Base-by-base conservation (phyloP, 2,113 vertebrate genomes). In the Takifugu bimaculatus region DNA sequence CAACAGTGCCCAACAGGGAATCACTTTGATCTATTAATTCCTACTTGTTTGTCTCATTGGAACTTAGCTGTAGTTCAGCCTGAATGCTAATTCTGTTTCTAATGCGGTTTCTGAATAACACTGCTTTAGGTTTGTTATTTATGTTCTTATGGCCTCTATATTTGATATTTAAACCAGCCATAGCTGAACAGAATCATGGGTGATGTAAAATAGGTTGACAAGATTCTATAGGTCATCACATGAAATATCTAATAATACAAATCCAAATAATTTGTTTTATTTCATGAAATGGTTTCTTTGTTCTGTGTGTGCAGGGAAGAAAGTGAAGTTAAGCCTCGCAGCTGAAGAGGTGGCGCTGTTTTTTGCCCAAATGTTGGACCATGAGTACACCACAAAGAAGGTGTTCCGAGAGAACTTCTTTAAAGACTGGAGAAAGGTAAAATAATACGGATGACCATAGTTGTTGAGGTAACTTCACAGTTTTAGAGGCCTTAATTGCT, bases 281-380 rank as follows among this genome's bases (percentile, higher is more conserved):
- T 45, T 45, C 14, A 45, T 1, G 14, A 45, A 13, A 5, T 45
- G 4, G 6, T 44, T 6, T 15, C 5, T n/a, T 73, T 60, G 1
- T 60, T 72, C 48, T 26, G 28, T 75, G 25, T 70, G 12, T 62
- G 2, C 63, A 93, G 91, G 90, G 54, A 68, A 92, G 45, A 53
- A 68, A 28, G 75, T 92, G 62, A 88, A 87, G 65, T 84, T 93
- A 63, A 88, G 88, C 48, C 50, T 47, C 11, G 65, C 77, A 4
- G 83, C 90, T 26, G 91, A 92, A 59, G 91, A 93, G 67, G 91
- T 86, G 63, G 89, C 85, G 0, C 1, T 88, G 50, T 93, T 90
- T 77, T 92, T 91, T 62, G 89, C 85, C 35, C 89, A 92, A 72
- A 92, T 92, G 90, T 72, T 93, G 73, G 91, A 93, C 60, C 91